A percentile compares a stretch with the other conserved stretches of the same genome.
These are phyloP conservation scores for Anguilla japonica DNA, from an alignment of 2,113 vertebrate genomes.

Conservation along the genomic window DNA sequence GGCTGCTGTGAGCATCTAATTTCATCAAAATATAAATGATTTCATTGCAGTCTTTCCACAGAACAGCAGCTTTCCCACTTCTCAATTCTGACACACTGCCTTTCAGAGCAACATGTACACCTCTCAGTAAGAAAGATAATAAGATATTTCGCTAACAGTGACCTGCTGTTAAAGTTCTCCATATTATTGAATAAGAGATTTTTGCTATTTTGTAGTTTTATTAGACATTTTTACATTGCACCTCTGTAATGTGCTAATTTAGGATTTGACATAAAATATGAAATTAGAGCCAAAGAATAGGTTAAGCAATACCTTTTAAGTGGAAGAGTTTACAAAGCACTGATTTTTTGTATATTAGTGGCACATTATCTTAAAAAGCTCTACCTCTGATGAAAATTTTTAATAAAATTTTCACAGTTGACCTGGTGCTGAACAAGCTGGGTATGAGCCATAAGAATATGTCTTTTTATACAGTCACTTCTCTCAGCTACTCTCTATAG, in stretches of 20 bases:
- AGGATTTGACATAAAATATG: neutral
- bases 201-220: neutral
- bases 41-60: neutral
- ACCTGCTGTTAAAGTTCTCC: neutral
- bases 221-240: neutral
- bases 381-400: neutral
- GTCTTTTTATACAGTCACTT: neutral
- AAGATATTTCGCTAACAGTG: neutral
- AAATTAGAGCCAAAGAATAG: neutral
- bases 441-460: constrained; percentile 16
- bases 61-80: neutral
- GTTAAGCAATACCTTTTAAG: constrained; percentile 15
- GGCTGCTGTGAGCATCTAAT: constrained; percentile 29
- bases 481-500: neutral
- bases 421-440: constrained; percentile 6
- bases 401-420: neutral
- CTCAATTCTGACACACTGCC: neutral
- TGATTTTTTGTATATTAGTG: constrained; percentile 2
- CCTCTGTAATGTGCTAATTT: neutral
- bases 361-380: constrained; percentile 3
- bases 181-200: neutral
- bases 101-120: neutral
- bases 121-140: neutral
- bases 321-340: constrained; percentile 10
- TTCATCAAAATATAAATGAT: neutral